Evolutionary conservation across 2,888 invertebrate genomes (phyloP).

Genomic region (Notocelia uddmanniana): DNA sequence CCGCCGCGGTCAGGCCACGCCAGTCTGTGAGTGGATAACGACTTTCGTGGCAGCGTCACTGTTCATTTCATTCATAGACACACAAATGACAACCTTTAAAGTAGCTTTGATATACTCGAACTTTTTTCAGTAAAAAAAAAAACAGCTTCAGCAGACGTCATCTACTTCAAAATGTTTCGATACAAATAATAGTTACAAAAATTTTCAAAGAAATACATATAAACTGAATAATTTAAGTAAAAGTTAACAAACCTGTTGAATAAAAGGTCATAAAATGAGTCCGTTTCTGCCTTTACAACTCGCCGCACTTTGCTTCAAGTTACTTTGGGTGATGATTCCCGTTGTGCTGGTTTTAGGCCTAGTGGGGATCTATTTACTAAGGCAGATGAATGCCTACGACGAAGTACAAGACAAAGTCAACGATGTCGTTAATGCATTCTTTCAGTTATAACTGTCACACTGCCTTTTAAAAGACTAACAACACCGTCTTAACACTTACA

Average conservation of each 20-base stretch:
- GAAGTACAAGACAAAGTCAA: constrained; percentile 22
- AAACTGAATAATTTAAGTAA: neutral
- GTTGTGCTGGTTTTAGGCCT: neutral
- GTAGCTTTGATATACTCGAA: neutral
- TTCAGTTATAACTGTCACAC: neutral
- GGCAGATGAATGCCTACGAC: constrained; percentile 12
- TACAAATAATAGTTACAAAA: constrained; percentile 1
- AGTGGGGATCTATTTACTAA: neutral
- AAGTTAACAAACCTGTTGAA: neutral
- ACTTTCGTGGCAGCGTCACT: neutral
- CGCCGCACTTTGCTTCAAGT: neutral
- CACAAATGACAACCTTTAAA: neutral
- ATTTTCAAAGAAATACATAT: neutral
- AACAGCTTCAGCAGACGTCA: constrained; percentile 9
- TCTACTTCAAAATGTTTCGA: neutral
- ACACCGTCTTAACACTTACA: no score
- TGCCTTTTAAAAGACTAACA: no score
- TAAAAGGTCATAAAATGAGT: constrained; percentile 9
- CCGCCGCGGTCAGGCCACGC: no score
- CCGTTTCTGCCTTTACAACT: constrained; percentile 9
- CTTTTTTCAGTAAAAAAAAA: neutral
- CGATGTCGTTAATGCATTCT: constrained; percentile 18
- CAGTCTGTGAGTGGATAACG: no score
- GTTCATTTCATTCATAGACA: neutral
- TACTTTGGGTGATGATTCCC: constrained; percentile 12